Conservation (phyloP, 2,888 invertebrate species). For the Eupithecia inturbata region DNA sequence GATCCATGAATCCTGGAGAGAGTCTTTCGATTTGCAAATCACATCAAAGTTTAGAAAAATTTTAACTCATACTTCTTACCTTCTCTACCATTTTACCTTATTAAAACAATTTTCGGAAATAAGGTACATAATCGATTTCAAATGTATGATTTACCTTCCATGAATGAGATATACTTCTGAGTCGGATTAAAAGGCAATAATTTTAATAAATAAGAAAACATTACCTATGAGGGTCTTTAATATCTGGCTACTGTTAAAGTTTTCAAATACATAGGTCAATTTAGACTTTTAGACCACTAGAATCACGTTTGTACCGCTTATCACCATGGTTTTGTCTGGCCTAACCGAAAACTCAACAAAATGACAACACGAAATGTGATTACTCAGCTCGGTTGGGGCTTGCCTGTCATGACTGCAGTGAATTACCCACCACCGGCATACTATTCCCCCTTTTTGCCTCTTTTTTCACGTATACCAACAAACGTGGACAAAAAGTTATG, state of each 20-base stretch:
- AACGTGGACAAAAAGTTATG: slow-evolving; percentile 71
- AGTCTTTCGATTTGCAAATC: slow-evolving; percentile 41
- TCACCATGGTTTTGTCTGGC: slow-evolving; percentile 67
- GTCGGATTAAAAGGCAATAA: too few relatives aligned
- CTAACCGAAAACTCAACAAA: slow-evolving; percentile 66
- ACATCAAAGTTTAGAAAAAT: slow-evolving; percentile 13
- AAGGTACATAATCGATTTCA: not conserved
- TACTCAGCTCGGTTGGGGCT: slow-evolving; percentile 70
- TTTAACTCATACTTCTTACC: not conserved
- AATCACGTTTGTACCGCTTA: slow-evolving; percentile 51
- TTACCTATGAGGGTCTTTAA: not conserved
- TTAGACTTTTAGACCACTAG: slow-evolving; percentile 15
- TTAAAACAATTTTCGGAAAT: not conserved
- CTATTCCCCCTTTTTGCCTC: slow-evolving; percentile 38
- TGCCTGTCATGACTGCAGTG: slow-evolving; percentile 74
- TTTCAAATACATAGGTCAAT: slow-evolving; percentile 11
- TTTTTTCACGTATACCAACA: slow-evolving; percentile 65
- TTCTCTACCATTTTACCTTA: not conserved
- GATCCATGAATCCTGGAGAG: slow-evolving; percentile 67
- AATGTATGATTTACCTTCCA: not conserved
- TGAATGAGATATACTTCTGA: too few relatives aligned
- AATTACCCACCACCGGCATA: slow-evolving; percentile 56
- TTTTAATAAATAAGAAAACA: too few relatives aligned
- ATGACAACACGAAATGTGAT: slow-evolving; percentile 78
- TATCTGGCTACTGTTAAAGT: not conserved